Evolutionary conservation across 1,140 invertebrate species (phyloP).

Genomic region (Callitettix versicolor): DNA sequence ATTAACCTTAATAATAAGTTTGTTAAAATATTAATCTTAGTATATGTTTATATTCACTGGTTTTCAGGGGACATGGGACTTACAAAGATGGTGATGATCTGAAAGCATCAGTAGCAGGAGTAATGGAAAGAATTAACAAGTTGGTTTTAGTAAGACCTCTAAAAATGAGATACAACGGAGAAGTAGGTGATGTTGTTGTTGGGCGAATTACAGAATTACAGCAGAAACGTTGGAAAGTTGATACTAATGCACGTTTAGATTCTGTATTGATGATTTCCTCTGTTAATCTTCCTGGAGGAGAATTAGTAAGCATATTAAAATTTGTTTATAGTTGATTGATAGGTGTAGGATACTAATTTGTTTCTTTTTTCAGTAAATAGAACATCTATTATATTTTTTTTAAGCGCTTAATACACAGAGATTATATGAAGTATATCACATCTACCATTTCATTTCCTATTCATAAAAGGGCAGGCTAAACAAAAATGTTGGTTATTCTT

Average conservation of each 20-base stretch:
- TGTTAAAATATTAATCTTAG: slow-evolving; percentile 12
- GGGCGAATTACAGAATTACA: slow-evolving; percentile 86
- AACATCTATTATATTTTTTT: no score
- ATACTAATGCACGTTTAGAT: slow-evolving; percentile 84
- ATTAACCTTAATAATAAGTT: no score
- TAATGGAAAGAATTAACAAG: slow-evolving; percentile 89
- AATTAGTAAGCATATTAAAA: slow-evolving; percentile 55
- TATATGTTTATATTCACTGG: no score
- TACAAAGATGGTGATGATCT: slow-evolving; percentile 69
- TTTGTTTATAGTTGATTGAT: no score
- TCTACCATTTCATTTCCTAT: no score
- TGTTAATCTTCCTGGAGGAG: slow-evolving; percentile 94
- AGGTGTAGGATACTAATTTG: no score
- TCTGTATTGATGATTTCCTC: slow-evolving; percentile 81
- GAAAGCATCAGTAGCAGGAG: slow-evolving; percentile 85
- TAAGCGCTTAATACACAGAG: no score
- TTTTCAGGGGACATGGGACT: slow-evolving; percentile 86
- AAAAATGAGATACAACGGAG: slow-evolving; percentile 83
- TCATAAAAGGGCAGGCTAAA: no score
- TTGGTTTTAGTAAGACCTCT: slow-evolving; percentile 82
- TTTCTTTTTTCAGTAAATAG: no score
- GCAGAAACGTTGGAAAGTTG: slow-evolving; percentile 90
- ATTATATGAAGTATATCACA: no score
- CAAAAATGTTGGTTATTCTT: no score
- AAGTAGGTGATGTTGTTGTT: slow-evolving; percentile 95